Evolutionary conservation across 2,113 vertebrate species (phyloP), one percentile per base, ranked within the genome.

Genomic region (Silurus glanis): DNA sequence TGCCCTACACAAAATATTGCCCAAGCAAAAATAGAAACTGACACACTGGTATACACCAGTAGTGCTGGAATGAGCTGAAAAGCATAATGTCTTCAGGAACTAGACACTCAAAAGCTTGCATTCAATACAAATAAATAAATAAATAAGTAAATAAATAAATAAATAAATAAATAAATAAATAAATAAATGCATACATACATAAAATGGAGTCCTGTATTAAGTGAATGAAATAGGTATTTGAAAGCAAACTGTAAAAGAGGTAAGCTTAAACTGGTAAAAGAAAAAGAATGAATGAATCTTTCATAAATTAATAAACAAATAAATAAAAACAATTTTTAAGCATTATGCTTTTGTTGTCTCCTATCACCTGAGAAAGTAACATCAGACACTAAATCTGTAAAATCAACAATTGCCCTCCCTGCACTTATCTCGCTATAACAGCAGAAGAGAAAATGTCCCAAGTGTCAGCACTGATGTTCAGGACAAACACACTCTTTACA

Each of bases 361-460:
- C 61, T 62, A 9, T 9, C 21, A 2, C 21, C 21, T 62, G 7
- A 23, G 23, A 62, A 23, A 62, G 9, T n/a, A n/a, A 8, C 62
- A 78, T 83, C 79, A 25, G 28, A 17, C 47, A 16, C 23, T 79
- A 87, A 86, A 86, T 59, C 80, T 76, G 83, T 64, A 76, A 62
- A 64, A 85, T 61, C 47, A 85, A n/a, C 55, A 55, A 79, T 75
- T 61, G 56, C 71, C 62, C 76, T n/a, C 61, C 37, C 80, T 66
- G n/a, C 9, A 23, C 51, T 84, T 78, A 84, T 80, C 82, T 78
- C 28, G 53, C 28, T 21, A 53, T 51, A 49, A 8, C 69, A 72
- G 71, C 37, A 86, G 71, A 23, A 58, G 76, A 82, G 75, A 84
- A 83, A 84, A 81, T 69, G 55, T 53, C 28, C 25, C 25, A 9